Evolutionary conservation across 2,888 invertebrate species (phyloP).

Genomic region (Arge pagana): DNA sequence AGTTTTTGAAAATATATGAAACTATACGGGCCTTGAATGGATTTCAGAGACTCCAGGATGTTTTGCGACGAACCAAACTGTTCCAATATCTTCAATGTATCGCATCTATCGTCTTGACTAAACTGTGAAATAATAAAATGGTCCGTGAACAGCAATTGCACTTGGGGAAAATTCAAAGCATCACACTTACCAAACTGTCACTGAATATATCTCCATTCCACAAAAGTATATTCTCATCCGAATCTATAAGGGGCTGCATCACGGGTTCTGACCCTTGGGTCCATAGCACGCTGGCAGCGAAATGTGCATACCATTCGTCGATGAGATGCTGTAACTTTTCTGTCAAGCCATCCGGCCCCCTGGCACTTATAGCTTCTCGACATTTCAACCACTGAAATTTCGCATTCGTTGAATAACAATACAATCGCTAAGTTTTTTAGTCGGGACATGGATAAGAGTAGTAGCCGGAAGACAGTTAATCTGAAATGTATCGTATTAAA

Average conservation of each 20-base stretch:
- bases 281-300: constrained; percentile 73
- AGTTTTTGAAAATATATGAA: constrained; percentile 74
- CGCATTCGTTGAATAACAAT: constrained; percentile 18
- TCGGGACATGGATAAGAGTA: too few species aligned
- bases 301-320: constrained; percentile 46
- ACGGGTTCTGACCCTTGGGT: constrained; percentile 73
- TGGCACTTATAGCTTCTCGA: constrained; percentile 58
- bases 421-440: too few species aligned
- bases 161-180: constrained; percentile 23
- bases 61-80: constrained; percentile 39
- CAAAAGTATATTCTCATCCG: constrained; percentile 68
- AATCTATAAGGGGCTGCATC: constrained; percentile 68
- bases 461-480: too few species aligned
- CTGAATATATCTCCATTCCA: constrained; percentile 92
- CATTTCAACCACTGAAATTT: constrained; percentile 56
- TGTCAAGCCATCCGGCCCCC: constrained; percentile 64
- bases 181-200: constrained; percentile 55
- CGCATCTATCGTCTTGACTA: constrained; percentile 53
- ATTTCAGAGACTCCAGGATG: constrained; percentile 61
- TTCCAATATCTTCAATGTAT: constrained; percentile 36
- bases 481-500: neutral
- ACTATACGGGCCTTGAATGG: constrained; percentile 82
- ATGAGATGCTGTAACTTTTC: constrained; percentile 34
- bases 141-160: constrained; percentile 51
- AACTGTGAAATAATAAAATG: constrained; percentile 61